phyloP scores from a whole-genome alignment of 2,888 invertebrate species.

The Heliconius ethilla region DNA sequence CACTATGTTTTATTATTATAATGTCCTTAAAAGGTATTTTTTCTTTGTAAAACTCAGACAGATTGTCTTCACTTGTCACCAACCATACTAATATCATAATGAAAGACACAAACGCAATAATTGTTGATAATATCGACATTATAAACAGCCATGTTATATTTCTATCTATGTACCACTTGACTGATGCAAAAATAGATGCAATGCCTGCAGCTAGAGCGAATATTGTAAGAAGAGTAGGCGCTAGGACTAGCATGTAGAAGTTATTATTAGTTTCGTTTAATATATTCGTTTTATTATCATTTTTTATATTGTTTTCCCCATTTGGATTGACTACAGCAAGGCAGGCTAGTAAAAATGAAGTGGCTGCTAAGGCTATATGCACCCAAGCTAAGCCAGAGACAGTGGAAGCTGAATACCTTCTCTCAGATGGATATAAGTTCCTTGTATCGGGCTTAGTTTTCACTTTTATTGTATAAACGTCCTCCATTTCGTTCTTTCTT shows the following conservation, averaged over 20 bases:
- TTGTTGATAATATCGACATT: conserved; percentile 78
- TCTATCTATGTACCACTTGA: conserved; percentile 85
- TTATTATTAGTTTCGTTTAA: conserved; percentile 44
- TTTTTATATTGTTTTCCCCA: conserved; percentile 40
- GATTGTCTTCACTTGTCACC: conserved; percentile 65
- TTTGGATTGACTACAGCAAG: conserved; percentile 74
- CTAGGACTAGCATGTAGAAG: conserved; percentile 69
- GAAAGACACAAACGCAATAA: conserved; percentile 73
- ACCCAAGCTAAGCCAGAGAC: conserved; percentile 85
- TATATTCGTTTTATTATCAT: conserved; percentile 46
- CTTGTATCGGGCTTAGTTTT: conserved; percentile 83
- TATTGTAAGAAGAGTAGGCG: conserved; percentile 76
- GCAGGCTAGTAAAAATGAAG: conserved; percentile 81
- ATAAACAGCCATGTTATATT: conserved; percentile 84
- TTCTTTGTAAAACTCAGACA: conserved; percentile 71
- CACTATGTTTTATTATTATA: conserved; percentile 65
- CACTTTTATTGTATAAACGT: conserved; percentile 85
- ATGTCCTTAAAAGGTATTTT: conserved; percentile 68
- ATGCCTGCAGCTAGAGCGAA: conserved; percentile 79
- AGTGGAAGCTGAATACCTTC: conserved; percentile 85
- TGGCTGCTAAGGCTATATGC: conserved; percentile 82
- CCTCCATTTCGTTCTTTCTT: conserved; percentile 78
- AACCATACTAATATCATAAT: conserved; percentile 73
- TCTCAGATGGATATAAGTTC: conserved; percentile 84
- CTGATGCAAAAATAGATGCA: conserved; percentile 83